Conservation (phyloP, 2,888 invertebrate species). For the Trissoscelio sp. region DNA sequence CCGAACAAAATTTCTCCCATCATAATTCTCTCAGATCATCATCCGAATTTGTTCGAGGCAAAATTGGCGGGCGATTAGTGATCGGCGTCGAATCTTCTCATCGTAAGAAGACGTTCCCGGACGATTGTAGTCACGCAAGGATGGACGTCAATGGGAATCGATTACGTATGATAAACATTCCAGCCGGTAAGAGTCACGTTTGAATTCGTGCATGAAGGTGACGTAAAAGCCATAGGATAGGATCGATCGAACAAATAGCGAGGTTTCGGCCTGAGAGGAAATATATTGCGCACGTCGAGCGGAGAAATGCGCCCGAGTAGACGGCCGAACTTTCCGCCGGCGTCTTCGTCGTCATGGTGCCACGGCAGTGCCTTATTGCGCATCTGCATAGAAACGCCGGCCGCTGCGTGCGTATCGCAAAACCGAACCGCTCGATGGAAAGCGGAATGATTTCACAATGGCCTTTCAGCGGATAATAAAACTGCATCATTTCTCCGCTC, state of each 20-base stretch:
- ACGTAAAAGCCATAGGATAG: conserved; percentile 16
- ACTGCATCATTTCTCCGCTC: conserved; percentile 34
- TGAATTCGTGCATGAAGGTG: conserved; percentile 19
- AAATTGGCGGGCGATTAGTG: too few species aligned
- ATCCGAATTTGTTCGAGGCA: too few species aligned
- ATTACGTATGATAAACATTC: conserved; percentile 51
- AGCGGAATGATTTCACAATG: conserved; percentile 42
- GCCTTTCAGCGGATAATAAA: conserved; percentile 39
- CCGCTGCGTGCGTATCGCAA: conserved; percentile 20
- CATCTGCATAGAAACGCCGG: conserved; percentile 49
- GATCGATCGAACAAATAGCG: conserved; percentile 25
- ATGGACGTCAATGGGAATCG: conserved; percentile 31
- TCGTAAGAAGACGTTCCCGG: conserved; percentile 1
- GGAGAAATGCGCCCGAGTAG: not conserved
- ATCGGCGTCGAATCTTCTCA: not conserved
- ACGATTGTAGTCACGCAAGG: conserved; percentile 18
- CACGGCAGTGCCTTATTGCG: conserved; percentile 20
- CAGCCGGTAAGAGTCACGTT: conserved; percentile 22
- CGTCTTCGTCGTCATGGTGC: conserved; percentile 11
- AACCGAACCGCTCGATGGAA: conserved; percentile 40
- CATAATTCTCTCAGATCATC: too few species aligned
- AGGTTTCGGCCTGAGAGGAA: conserved; percentile 9
- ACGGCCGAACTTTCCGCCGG: not conserved
- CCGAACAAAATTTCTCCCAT: too few species aligned
- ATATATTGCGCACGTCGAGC: conserved; percentile 2